Evolutionary conservation across 2,888 invertebrate genomes (phyloP), one percentile per base, ranked within the genome.

Genomic region (Spicauda simplicius): DNA sequence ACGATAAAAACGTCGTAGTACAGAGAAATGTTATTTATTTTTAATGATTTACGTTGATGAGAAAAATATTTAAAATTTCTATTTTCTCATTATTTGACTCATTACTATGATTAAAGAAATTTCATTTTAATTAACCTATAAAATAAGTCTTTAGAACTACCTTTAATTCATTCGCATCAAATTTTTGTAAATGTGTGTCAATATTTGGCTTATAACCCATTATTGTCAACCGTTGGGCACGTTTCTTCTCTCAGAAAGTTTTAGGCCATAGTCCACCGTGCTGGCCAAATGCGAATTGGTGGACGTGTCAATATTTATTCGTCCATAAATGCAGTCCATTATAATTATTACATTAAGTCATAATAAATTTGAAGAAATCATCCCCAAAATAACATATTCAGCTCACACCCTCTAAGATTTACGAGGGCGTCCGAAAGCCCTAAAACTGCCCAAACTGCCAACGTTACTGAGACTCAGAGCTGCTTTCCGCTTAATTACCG

Each of bases 401-500:
- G 16, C 55, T 55, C 63, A 57, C 65, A 59, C 54, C 45, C 45
- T 16, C 19, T 3, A 59, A 54, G 54, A 59, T 59, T 65, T 45
- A 59, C 59, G 54, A 50, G 19, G 58, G 45, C 19, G 45, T 59
- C 53, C 45, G 53, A 65, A 65, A 59, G 54, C 37, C 48, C 20
- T 45, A 54, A 65, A 65, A 59, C 54, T 53, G 53, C 59, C 65
- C 45, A 65, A 65, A 65, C 45, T 52, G 53, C 58, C 61, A 18
- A 52, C 54, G 63, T 41, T 45, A 55, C 56, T 19, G 64, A 52
- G 56, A 56, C 25, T 41, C 10, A 18, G 19, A 59, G 41, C 65
- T 54, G 45, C 30, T 64, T 64, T 59, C 65, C 65, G 53, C 65
- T 53, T 65, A 65, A 65, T 58, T 53, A 54, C 53, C 41, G 45